Evolutionary conservation across 2,888 invertebrate genomes (phyloP), one percentile per base, ranked within the genome.

Genomic region (Stenotaenia linearis): DNA sequence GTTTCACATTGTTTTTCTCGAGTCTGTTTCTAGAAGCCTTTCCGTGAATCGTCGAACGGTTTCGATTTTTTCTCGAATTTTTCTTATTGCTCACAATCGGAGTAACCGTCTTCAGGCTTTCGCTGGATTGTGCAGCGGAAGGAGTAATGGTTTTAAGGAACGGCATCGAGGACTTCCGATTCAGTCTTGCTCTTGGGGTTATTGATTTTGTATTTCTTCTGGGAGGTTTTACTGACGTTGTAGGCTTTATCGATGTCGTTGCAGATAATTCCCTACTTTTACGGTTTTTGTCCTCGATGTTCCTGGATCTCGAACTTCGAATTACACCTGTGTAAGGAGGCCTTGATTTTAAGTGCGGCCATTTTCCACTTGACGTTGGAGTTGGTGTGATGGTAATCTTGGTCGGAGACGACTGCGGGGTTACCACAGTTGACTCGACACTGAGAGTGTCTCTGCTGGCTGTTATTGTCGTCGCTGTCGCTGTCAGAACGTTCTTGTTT

Each of bases 1-100:
- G 78, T 25, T 32, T 78, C 4, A 78, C 32, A 25, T 30, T 35
- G 21, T 61, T 74, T 15, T 32, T 61, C 12, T 35, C 69, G 7
- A 21, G n/a, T 25, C 45, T 35, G 9, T 78, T 78, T 78, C 78
- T 45, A 50, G 78, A 78, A n/a, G 75, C 15, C n/a, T 78, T 78
- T 45, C 32, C 78, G n/a, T 50, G 78, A 12, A 78, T 78, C n/a
- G 78, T 78, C 3, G 56, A 56, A 9, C 78, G 23, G 21, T 23
- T 77, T 3, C 77, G 77, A 18, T 12, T 12, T 77, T 77, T 77
- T n/a, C 23, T 77, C 18, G 56, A 21, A 56, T n/a, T 77, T 10
- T 77, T 77, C 12, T 37, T 77, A 12, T 77, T 37, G 1, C 12
- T 18, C 12, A 78, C 78, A 9, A 50, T 78, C 15, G 78, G 78